phyloP scores from a whole-genome alignment of 2,888 invertebrate species.

The Trachelus iudaicus region DNA sequence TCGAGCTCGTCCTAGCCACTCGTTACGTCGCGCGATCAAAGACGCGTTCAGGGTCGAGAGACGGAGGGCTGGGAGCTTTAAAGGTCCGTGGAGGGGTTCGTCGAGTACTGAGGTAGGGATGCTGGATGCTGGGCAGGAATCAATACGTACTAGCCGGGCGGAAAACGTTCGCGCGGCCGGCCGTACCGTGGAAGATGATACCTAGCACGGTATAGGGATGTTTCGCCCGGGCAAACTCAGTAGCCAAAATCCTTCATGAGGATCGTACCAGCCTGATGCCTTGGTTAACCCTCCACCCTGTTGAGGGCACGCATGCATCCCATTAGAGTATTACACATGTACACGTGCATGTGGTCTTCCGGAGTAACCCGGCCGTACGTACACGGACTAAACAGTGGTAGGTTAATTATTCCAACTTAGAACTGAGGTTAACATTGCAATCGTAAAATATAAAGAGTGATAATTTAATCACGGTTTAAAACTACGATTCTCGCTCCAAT shows the following conservation, averaged over 20 bases:
- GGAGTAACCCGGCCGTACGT: not conserved
- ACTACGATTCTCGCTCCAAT: not conserved
- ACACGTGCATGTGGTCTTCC: not conserved
- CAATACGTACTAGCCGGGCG: slow-evolving; percentile 48
- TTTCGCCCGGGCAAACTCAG: not conserved
- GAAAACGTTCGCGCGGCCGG: slow-evolving; percentile 31
- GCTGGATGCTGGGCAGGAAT: slow-evolving; percentile 37
- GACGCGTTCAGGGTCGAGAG: not conserved
- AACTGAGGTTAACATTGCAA: not conserved
- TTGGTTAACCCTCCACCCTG: not conserved
- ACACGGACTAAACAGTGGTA: not conserved
- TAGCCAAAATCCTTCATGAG: not conserved
- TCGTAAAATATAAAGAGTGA: not conserved
- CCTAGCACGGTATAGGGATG: not conserved
- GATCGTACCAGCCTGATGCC: not conserved
- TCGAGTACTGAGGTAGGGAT: slow-evolving; percentile 1
- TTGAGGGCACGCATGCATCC: not conserved
- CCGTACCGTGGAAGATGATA: not conserved
- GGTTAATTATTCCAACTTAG: not conserved
- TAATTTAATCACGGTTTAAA: not conserved
- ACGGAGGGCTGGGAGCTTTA: not conserved
- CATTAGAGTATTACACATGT: not conserved
- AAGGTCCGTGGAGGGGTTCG: not conserved
- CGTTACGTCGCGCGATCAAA: not conserved
- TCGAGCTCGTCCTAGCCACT: not conserved